Percentiles rank a stretch among this genome's conserved stretches.
phyloP scores from a whole-genome alignment of 2,113 vertebrate genomes.

The Climacteris rufus region DNA sequence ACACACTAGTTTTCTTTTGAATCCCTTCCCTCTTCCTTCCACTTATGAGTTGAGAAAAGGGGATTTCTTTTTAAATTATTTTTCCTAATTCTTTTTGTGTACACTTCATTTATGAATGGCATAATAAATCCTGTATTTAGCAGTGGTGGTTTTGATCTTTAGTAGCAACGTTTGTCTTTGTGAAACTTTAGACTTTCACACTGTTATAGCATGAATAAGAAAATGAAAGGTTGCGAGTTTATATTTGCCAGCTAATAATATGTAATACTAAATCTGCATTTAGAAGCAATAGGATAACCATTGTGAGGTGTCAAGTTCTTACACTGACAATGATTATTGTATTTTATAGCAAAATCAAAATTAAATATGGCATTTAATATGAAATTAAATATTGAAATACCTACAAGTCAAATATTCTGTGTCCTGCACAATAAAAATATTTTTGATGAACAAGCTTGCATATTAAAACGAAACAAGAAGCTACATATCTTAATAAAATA shows the following conservation, averaged over 20 bases:
- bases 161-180: not conserved
- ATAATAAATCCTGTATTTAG: not conserved
- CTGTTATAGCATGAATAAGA: not conserved
- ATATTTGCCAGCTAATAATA: not conserved
- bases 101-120: not conserved
- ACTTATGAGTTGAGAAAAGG: not conserved
- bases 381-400: accelerated
- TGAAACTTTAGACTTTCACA: not conserved
- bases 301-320: not conserved
- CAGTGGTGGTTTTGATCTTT: not conserved
- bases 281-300: not conserved
- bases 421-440: not conserved
- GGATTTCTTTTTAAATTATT: not conserved
- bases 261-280: not conserved
- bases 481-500: not conserved
- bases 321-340: not conserved
- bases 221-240: not conserved
- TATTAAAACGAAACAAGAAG: not conserved
- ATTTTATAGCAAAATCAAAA: not conserved
- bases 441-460: not conserved
- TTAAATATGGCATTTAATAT: not conserved
- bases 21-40: not conserved
- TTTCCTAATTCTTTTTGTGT: not conserved
- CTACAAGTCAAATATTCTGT: not conserved
- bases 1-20: not conserved